phyloP scores from a whole-genome alignment of 2,888 invertebrate genomes.

The Dolomedes plantarius region DNA sequence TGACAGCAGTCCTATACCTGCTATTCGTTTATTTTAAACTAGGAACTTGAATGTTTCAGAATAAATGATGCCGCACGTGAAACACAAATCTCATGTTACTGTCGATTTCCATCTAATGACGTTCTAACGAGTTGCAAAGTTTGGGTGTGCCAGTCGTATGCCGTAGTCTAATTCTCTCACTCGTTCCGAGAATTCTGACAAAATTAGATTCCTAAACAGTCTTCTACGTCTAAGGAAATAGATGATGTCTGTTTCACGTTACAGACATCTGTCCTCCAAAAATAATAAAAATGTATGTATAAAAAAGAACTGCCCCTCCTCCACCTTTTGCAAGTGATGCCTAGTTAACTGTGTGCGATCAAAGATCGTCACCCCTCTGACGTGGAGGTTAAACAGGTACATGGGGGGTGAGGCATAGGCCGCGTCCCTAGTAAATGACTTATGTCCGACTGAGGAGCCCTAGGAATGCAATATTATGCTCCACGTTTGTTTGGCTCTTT shows the following conservation, averaged over 20 bases:
- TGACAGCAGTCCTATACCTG: too few relatives aligned
- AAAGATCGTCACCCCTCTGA: slow-evolving; percentile 63
- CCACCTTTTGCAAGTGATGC: neutral
- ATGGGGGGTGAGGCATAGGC: slow-evolving; percentile 9
- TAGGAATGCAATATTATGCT: slow-evolving; percentile 52
- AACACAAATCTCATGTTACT: too few relatives aligned
- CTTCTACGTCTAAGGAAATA: neutral
- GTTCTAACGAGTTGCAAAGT: too few relatives aligned
- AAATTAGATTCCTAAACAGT: neutral
- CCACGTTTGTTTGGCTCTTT: slow-evolving; percentile 37
- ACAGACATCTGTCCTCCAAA: neutral
- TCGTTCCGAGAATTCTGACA: neutral
- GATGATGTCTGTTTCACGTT: neutral
- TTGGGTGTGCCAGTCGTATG: neutral
- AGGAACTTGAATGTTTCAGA: too few relatives aligned
- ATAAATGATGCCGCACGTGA: too few relatives aligned
- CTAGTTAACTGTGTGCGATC: slow-evolving; percentile 52
- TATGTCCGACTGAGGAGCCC: slow-evolving; percentile 35
- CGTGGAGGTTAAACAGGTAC: slow-evolving; percentile 58
- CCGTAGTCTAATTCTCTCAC: neutral
- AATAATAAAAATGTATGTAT: neutral
- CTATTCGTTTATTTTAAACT: too few relatives aligned
- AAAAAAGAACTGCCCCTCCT: neutral
- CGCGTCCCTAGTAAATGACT: slow-evolving; percentile 36
- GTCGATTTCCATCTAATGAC: too few relatives aligned